These are phyloP conservation scores for Buteo buteo DNA, from an alignment of 2,113 vertebrate species.

Conservation along the genomic window DNA sequence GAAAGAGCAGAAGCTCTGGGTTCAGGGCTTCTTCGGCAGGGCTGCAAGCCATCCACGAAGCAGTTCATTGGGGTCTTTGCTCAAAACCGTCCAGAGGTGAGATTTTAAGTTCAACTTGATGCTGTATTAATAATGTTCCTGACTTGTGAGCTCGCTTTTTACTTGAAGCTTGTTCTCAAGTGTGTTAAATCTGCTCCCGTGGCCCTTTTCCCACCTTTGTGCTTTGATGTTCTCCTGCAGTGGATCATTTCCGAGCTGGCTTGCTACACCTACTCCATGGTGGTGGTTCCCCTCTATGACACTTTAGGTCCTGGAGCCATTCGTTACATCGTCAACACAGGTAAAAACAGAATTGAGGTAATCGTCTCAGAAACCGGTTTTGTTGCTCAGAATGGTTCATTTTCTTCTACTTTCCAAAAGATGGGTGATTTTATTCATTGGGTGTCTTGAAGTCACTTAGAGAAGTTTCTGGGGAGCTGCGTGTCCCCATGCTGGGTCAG, in stretches of 20 bases:
- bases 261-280: conserved; percentile 98
- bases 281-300: conserved; percentile 95
- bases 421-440: not conserved
- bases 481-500: not conserved
- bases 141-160: not conserved
- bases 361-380: not conserved
- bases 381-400: not conserved
- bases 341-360: conserved; percentile 56
- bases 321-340: conserved; percentile 93
- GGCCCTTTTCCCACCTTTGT: not conserved
- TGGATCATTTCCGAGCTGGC: conserved; percentile 98
- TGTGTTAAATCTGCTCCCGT: not conserved
- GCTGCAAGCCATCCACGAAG: conserved; percentile 81
- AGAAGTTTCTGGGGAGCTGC: not conserved
- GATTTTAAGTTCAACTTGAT: not conserved
- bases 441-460: not conserved
- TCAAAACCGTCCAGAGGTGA: conserved; percentile 96
- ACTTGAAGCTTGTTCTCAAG: not conserved
- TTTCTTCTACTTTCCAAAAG: not conserved
- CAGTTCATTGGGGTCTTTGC: conserved; percentile 98
- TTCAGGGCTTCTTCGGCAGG: conserved; percentile 89
- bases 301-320: conserved; percentile 94
- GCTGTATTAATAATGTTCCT: not conserved
- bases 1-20: conserved; percentile 90
- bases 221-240: conserved; percentile 65